Conservation (phyloP, 2,888 invertebrate genomes). For the Dynastes hyllus region DNA sequence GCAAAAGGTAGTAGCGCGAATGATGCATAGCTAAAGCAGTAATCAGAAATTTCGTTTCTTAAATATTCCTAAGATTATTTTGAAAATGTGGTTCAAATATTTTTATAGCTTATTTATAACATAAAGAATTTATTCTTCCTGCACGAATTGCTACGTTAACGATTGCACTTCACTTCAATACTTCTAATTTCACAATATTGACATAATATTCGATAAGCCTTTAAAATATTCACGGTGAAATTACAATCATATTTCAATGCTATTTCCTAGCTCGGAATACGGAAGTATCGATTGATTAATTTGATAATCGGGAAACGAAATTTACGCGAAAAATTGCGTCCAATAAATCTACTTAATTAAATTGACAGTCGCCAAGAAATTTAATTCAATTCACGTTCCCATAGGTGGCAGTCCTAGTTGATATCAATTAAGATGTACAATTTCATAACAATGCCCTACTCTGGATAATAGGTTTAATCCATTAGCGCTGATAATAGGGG, state of each 20-base stretch:
- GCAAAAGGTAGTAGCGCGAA: too few relatives aligned
- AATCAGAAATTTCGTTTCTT: too few relatives aligned
- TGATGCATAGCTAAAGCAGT: too few relatives aligned
- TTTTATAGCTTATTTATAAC: too few relatives aligned
- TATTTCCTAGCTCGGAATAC: neutral
- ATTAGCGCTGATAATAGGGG: conserved; percentile 57
- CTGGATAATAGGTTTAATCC: conserved; percentile 60
- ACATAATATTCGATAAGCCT: neutral
- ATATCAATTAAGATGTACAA: conserved; percentile 53
- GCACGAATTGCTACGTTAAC: too few relatives aligned
- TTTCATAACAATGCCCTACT: conserved; percentile 56
- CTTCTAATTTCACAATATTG: too few relatives aligned
- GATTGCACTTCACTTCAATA: too few relatives aligned
- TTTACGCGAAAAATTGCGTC: conserved; percentile 41
- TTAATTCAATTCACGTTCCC: conserved; percentile 44
- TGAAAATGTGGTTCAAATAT: too few relatives aligned
- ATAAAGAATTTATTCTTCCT: too few relatives aligned
- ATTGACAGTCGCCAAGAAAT: conserved; percentile 46
- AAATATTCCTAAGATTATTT: too few relatives aligned
- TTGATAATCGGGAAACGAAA: conserved; percentile 27
- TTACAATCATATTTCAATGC: conserved; percentile 12
- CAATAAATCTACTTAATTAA: conserved; percentile 47
- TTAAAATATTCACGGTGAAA: neutral
- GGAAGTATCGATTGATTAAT: conserved; percentile 31
- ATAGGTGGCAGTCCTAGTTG: conserved; percentile 38